These are phyloP conservation scores for Anticlea derivata DNA, from an alignment of 2,888 invertebrate species.

Conservation along the genomic window DNA sequence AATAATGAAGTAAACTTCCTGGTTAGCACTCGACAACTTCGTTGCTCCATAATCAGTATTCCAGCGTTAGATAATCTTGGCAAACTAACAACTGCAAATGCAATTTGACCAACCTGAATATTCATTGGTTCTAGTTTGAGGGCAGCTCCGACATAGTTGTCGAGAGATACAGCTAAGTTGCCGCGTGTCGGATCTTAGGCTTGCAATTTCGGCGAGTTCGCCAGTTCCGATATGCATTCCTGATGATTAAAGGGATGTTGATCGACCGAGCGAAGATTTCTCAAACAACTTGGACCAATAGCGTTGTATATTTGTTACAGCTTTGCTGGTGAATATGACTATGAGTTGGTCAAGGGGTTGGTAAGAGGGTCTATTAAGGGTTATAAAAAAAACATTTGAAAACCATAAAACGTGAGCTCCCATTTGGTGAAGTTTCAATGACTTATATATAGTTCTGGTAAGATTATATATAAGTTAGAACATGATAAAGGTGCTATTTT, in stretches of 20 bases:
- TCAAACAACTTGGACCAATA: no score
- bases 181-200: constrained; percentile 40
- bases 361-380: no score
- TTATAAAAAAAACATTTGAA: no score
- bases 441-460: no score
- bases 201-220: constrained; percentile 48
- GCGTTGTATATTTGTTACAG: no score
- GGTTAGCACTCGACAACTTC: neutral
- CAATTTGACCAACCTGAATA: constrained; percentile 48
- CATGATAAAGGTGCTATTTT: no score
- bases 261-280: no score
- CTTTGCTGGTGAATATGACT: no score
- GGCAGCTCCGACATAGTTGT: constrained; percentile 43
- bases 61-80: constrained; percentile 17
- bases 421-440: no score
- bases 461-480: no score
- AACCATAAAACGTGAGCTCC: no score
- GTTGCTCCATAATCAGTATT: constrained; percentile 11
- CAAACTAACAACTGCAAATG: constrained; percentile 28
- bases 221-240: constrained; percentile 43
- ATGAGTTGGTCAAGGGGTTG: no score
- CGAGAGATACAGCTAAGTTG: constrained; percentile 41
- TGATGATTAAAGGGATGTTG: constrained; percentile 40
- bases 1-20: neutral
- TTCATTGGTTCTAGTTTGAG: constrained; percentile 50